Base-by-base conservation (phyloP, 2,113 vertebrate species). In the Charadrius vociferus region DNA sequence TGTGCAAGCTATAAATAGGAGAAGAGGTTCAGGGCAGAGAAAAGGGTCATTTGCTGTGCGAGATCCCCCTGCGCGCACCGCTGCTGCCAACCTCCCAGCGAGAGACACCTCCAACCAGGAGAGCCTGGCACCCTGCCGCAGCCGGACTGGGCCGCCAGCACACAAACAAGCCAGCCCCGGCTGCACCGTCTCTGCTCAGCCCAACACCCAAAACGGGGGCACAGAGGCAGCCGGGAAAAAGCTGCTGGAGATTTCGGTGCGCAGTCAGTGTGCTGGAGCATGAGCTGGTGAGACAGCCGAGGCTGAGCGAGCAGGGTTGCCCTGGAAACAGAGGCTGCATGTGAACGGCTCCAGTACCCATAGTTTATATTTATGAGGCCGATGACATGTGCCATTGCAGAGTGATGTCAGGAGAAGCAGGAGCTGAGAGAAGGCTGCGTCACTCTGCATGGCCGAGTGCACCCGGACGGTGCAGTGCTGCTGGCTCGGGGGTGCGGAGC, bases 291-390 rank as follows among this genome's bases (percentile, higher is more conserved):
- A 88, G 71, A 10, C 62, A 7, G 81, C 15, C 9, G 53, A n/a
- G 80, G 80, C 80, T 50, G 78, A 94, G 62, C 4, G 7, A 10
- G 77, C 19, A 2, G 78, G 55, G 97, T 95, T 97, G 82, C 95
- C 95, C 94, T 94, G 96, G 96, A 94, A 97, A 96, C 95, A 10
- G 81, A 73, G 67, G 72, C 93, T 71, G 88, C 37, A 12, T 20
- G n/a, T 9, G 66, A 83, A 80, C 8, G 41, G 91, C 78, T 81
- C 81, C 89, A 2, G 66, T 49, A 4, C 74, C 55, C 74, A 2
- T 6, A 29, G 81, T 62, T 94, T 43, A 15, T 86, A 91, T 86
- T 72, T 29, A 1, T 41, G 95, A 66, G 79, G 83, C 37, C 7
- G 65, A 7, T 59, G 96, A 81, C 93, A 88, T 2, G 91, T 90